Evolutionary conservation across 2,888 invertebrate genomes (phyloP), one percentile per base, ranked within the genome.

Genomic region (Hyposoter dolosus): DNA sequence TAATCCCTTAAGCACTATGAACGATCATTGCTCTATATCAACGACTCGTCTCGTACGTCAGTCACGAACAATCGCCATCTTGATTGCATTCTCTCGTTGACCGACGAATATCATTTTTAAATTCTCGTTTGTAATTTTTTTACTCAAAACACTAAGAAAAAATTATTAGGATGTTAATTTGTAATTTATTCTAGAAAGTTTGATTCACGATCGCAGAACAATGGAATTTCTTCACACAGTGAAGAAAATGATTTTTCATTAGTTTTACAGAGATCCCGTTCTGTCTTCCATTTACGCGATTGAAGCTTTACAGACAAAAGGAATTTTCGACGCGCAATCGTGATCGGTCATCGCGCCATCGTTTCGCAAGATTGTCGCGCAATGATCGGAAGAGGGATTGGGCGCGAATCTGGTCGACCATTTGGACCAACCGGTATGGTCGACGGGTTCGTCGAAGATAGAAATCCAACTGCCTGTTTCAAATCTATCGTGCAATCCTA

Each of bases 401-500:
- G 77, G 81, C 7, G 63, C 35, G 40, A 56, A 75, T 35, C 45
- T 53, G 6, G 19, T 75, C n/a, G 78, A 83, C 89, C 89, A 88
- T 32, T 76, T 83, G n/a, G 74, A 66, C 65, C 85, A 89, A 12
- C 88, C 88, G 0, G 81, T 68, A 35, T 83, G 60, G 19, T 68
- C 83, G 23, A 89, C 53, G 1, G 84, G 56, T 43, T 87, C 88
- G 17, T 85, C 88, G 40, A 84, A 56, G 0, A 89, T 74, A 9
- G 88, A 82, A 32, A 75, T 68, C 89, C 89, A 88, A 65, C 72
- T 82, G 12, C 86, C 84, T 17, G 88, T 83, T 53, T 87, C 87
- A 32, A 81, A 89, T 17, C 75, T 63, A 79, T 88, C 88, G 83
- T 89, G 89, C 56, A 88, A 45, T 9, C 88, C 88, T 12, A 89